Base-by-base conservation (phyloP, 1,140 invertebrate genomes). In the Atta cephalotes region DNA sequence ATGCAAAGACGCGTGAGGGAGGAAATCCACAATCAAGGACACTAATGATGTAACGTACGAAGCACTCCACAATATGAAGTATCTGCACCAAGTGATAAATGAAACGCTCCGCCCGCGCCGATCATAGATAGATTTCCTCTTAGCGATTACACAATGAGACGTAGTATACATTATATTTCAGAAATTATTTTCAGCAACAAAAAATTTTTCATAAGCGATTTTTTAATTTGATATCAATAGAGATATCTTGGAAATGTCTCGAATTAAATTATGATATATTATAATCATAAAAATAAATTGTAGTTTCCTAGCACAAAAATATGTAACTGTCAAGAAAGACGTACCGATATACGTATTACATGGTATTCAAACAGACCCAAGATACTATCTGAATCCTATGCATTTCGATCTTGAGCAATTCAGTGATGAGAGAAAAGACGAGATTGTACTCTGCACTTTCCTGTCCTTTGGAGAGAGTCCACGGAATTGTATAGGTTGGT, bases 21-120 rank as follows among this genome's bases (percentile, higher is more conserved):
- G 70, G 97, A 97, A 93, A 96, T 97, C 6, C 91, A 95, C 12
- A n/a, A 89, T 96, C 9, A 72, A 86, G 12, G 71, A 76, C 2
- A 63, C 93, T 3, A 60, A 90, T 2, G 79, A 76, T 31, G 18
- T 92, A 2, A 92, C 82, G 0, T 92, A 93, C 16, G 92, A 93
- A 18, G 45, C 70, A 3, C 35, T 93, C 0, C 88, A 85, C 3
- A 65, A 85, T 7, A 93, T 94, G 92, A 92, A 90, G 25, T 94
- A 93, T 77, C 60, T 94, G 5, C 45, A 92, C 58, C 92, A 93
- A 68, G 79, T 90, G 10, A 85, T 93, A 0, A 89, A 87, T 0
- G 93, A 94, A 63, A 93, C 95, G 4, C 86, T 97, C 96, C 96
- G 10, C 94, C 96, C 0, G 96, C 96, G 3, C 96, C 96, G 5